Evolutionary conservation across 2,888 invertebrate genomes (phyloP), one percentile per base, ranked within the genome.

Genomic region (Poecilus cupreus): DNA sequence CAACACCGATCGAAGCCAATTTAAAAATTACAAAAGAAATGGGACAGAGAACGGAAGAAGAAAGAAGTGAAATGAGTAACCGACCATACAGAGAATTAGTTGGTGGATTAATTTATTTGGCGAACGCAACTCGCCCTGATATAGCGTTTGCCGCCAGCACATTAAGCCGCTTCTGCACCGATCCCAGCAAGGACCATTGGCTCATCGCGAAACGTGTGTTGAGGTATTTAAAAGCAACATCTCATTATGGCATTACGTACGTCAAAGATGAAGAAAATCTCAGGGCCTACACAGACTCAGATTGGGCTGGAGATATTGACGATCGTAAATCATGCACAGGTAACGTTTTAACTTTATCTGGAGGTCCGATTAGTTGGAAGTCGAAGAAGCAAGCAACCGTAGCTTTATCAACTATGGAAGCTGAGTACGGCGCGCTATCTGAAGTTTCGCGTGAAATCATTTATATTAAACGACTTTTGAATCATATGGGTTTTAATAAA

Each of bases 11-110:
- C 0, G 85, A 84, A 32, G n/a, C 83, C 11, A 83, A 82, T 18
- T 0, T 64, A 6, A 85, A 84, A 43, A 78, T 85, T 81, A 4
- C 81, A 77, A 54, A 82, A 82, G 22, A 82, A 78, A 37, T 64
- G 64, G 13, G 70, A 0, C 46, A 64, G 37, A 43, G 49, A 32
- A 74, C 49, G 1, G 51, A 51, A 18, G 75, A 75, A 24, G 75
- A 75, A 51, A 5, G 32, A 75, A 4, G 13, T 4, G 46, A 46
- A 8, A 51, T 75, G 75, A 26, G 26, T 0, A 76, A 37, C 11
- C 54, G 54, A 32, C 84, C 84, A 1, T 84, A 84, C 68, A 82
- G 83, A 51, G 84, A 84, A 79, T 57, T 84, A 20, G 13, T 84
- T 0, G 84, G 85, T 0, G 79, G 82, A 0, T 39, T 85, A 11